Evolutionary conservation across 2,797 vertebrate species (phyloP).

Genomic region (Lepus oiostolus): DNA sequence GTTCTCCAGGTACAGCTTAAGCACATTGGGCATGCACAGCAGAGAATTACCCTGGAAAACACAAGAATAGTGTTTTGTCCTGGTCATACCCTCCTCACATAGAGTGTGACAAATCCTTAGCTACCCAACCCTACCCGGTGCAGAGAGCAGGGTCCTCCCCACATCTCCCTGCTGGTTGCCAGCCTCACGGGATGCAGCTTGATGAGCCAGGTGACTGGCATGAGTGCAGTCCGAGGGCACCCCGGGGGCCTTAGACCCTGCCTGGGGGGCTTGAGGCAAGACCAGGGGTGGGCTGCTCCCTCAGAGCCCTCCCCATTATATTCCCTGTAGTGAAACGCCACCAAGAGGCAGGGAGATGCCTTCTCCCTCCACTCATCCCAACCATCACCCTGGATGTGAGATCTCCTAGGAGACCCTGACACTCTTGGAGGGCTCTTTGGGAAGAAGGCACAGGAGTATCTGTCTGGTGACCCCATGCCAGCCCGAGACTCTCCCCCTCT

Average conservation of each 20-base stretch:
- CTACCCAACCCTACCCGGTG: neutral
- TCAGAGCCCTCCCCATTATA: neutral
- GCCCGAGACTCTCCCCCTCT: neutral
- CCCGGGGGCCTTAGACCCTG: neutral
- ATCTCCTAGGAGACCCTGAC: neutral
- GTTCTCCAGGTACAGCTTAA: constrained; percentile 99
- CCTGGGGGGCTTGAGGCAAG: neutral
- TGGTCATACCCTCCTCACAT: neutral
- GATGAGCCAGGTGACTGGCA: neutral
- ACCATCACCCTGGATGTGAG: neutral
- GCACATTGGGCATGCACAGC: constrained; percentile 97
- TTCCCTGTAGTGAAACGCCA: neutral
- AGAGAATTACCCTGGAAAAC: constrained; percentile 95
- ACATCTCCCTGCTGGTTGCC: neutral
- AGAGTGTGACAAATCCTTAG: neutral
- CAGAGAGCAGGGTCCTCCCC: neutral
- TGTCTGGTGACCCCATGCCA: neutral
- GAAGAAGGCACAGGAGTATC: neutral
- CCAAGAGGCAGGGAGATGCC: neutral
- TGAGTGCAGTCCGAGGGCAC: neutral
- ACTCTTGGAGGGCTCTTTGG: neutral
- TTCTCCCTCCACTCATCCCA: neutral
- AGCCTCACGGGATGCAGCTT: neutral
- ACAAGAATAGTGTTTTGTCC: constrained; percentile 27
- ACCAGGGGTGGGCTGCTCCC: neutral